Percentiles rank a stretch among this genome's conserved stretches.
Evolutionary conservation across 2,888 invertebrate genomes (phyloP).

Genomic region (Pycnomerus fuliginosus): DNA sequence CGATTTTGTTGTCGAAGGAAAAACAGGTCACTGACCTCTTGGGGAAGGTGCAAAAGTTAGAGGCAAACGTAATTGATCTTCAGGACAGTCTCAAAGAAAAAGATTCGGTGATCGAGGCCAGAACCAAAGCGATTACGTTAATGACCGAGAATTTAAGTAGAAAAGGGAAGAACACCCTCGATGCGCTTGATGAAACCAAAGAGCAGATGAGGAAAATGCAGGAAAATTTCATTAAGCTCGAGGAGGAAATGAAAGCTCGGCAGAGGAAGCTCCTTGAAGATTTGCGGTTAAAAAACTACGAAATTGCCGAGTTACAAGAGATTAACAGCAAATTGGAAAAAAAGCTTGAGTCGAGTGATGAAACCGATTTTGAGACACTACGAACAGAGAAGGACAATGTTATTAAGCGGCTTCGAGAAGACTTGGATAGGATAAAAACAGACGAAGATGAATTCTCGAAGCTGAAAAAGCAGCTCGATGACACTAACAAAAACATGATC

Average conservation of each 20-base stretch:
- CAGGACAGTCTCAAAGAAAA: slow-evolving; percentile 82
- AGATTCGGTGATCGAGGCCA: slow-evolving; percentile 78
- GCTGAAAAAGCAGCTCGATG: slow-evolving; percentile 70
- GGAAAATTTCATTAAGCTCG: slow-evolving; percentile 70
- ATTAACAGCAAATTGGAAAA: slow-evolving; percentile 25
- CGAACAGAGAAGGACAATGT: slow-evolving; percentile 26
- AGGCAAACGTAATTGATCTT: slow-evolving; percentile 74
- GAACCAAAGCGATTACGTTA: slow-evolving; percentile 75
- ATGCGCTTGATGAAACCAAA: slow-evolving; percentile 75
- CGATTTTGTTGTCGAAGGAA: slow-evolving; percentile 61
- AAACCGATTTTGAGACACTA: slow-evolving; percentile 28
- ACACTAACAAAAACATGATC: slow-evolving; percentile 73
- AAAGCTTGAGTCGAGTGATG: slow-evolving; percentile 23
- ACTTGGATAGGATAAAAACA: slow-evolving; percentile 10
- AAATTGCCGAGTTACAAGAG: slow-evolving; percentile 40
- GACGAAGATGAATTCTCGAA: slow-evolving; percentile 51
- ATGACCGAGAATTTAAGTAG: slow-evolving; percentile 73
- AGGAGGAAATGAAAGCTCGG: slow-evolving; percentile 67
- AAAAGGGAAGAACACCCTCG: slow-evolving; percentile 69
- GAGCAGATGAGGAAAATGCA: slow-evolving; percentile 82
- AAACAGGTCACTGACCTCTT: slow-evolving; percentile 65
- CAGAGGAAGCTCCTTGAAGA: slow-evolving; percentile 40
- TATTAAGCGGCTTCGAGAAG: slow-evolving; percentile 32
- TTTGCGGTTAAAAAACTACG: slow-evolving; percentile 40
- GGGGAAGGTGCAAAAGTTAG: slow-evolving; percentile 70